Conservation (phyloP, 2,113 vertebrate species). For the Pagrus major region DNA sequence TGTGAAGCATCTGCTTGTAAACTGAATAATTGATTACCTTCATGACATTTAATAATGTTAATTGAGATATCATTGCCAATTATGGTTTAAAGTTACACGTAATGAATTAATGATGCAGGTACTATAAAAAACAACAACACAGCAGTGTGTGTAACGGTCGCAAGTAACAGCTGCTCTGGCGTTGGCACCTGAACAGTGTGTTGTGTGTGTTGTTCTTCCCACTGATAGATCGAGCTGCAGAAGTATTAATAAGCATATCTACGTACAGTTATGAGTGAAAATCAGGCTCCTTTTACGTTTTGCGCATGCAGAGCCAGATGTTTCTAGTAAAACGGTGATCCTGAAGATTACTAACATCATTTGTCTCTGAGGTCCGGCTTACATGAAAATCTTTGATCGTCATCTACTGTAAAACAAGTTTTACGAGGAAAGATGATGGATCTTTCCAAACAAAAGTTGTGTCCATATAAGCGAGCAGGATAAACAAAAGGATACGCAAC, state of each 20-base stretch:
- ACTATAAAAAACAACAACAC: too few species aligned
- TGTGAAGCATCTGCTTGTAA: background rate
- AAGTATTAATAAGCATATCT: too few species aligned
- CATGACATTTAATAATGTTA: background rate
- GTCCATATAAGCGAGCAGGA: background rate
- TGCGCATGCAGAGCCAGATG: background rate
- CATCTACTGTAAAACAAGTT: constrained; percentile 8
- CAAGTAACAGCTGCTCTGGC: too few species aligned
- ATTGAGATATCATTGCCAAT: background rate
- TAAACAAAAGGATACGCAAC: background rate
- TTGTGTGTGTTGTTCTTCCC: too few species aligned
- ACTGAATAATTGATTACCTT: background rate
- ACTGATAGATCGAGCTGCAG: too few species aligned
- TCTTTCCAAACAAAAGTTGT: background rate
- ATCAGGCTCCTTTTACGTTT: too few species aligned
- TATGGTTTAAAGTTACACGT: background rate
- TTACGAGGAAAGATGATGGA: background rate
- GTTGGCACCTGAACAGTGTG: too few species aligned
- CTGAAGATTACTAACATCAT: background rate
- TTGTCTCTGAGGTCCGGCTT: background rate
- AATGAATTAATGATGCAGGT: background rate
- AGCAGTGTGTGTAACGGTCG: too few species aligned
- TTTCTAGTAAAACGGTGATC: background rate
- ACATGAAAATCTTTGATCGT: background rate
- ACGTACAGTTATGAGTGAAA: too few species aligned